A percentile compares a stretch with the other conserved stretches of the same genome.
Evolutionary conservation across 2,888 invertebrate species (phyloP).

Genomic region (Cerceris ruficornis): DNA sequence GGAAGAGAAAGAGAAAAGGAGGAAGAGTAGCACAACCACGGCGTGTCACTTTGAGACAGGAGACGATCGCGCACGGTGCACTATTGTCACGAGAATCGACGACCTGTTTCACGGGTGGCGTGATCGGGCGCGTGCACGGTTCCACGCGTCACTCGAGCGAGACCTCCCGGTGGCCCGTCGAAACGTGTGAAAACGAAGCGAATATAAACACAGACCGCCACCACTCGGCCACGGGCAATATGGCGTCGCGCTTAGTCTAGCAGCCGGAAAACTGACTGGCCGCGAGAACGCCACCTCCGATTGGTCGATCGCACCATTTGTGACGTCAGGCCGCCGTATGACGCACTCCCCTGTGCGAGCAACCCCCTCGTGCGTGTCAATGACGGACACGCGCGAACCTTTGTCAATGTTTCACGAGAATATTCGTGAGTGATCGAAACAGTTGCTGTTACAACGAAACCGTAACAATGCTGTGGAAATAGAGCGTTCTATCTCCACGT

Average conservation of each 20-base stretch:
- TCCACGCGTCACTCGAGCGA: conserved; percentile 62
- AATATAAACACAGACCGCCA: conserved; percentile 74
- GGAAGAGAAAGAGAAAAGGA: background rate
- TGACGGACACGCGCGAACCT: background rate
- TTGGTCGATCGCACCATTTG: conserved; percentile 85
- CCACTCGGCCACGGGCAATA: conserved; percentile 73
- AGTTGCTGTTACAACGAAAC: background rate
- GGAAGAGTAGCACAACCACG: conserved; percentile 32
- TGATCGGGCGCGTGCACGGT: conserved; percentile 52
- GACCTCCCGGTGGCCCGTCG: conserved; percentile 60
- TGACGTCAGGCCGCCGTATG: conserved; percentile 82
- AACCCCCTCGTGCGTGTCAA: conserved; percentile 30
- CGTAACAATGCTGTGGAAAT: too few species aligned
- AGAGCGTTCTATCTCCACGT: too few species aligned
- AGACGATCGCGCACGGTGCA: conserved; percentile 51
- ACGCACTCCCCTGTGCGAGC: conserved; percentile 58
- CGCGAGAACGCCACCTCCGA: conserved; percentile 82
- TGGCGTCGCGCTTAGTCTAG: conserved; percentile 76
- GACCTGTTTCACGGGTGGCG: conserved; percentile 56
- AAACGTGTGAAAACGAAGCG: conserved; percentile 67
- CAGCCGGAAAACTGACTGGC: conserved; percentile 80
- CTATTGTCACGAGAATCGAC: conserved; percentile 54
- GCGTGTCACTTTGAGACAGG: conserved; percentile 45
- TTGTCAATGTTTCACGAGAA: background rate
- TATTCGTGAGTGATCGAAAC: background rate